Percentiles rank a stretch among this genome's conserved stretches.
These are phyloP conservation scores for Allygus modestus DNA, from an alignment of 2,888 invertebrate genomes.

Conservation along the genomic window DNA sequence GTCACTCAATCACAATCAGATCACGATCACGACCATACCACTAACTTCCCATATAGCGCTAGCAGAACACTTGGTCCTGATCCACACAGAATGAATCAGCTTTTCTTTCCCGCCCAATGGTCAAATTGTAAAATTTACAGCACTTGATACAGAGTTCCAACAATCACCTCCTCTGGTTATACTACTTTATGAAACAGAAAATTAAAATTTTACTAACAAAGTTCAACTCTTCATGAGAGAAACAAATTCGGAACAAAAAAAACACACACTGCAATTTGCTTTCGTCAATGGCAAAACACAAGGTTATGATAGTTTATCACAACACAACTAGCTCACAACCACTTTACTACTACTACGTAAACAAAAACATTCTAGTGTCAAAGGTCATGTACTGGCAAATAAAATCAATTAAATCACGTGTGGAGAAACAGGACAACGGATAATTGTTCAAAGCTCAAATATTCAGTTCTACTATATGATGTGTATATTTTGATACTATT, in stretches of 20 bases:
- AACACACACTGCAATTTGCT: too few relatives aligned
- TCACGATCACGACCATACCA: constrained; percentile 12
- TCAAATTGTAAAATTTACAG: not conserved
- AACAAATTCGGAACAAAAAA: too few relatives aligned
- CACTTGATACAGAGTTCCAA: not conserved
- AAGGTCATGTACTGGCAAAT: constrained; percentile 16
- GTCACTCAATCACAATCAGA: constrained; percentile 21
- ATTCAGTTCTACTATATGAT: not conserved
- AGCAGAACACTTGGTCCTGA: constrained; percentile 1
- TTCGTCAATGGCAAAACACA: not conserved
- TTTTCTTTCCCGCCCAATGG: constrained; percentile 19
- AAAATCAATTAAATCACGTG: constrained; percentile 25
- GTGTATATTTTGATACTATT: too few relatives aligned
- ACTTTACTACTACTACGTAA: constrained; percentile 10
- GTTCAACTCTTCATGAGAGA: not conserved
- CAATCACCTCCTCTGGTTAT: not conserved
- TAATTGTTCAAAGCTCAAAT: not conserved
- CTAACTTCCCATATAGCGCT: not conserved
- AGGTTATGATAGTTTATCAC: constrained; percentile 20
- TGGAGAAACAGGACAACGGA: not conserved
- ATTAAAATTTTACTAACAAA: too few relatives aligned
- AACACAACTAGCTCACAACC: not conserved
- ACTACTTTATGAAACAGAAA: too few relatives aligned
- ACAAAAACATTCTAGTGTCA: constrained; percentile 31
- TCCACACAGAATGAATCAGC: constrained; percentile 18